Base-by-base conservation (phyloP, 1,140 invertebrate genomes). In the Amyelois transitella region DNA sequence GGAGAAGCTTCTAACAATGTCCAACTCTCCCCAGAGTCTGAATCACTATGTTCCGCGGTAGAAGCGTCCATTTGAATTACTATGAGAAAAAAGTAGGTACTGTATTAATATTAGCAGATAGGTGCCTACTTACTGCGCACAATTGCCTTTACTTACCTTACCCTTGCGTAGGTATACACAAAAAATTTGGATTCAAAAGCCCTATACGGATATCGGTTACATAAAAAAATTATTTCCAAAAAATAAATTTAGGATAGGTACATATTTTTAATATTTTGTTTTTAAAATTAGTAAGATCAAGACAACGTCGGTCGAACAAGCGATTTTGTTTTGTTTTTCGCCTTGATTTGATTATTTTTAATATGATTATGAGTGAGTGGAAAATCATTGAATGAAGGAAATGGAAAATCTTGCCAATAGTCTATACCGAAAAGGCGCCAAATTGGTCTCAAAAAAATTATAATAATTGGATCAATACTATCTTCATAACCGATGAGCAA, bases 21-120 rank as follows among this genome's bases (percentile, higher is more conserved):
- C 83, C 83, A 86, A 68, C 83, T 86, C 21, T 86, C 83, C 25
- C 83, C 80, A 21, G 83, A 86, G 60, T 86, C 83, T 14, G 83
- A 86, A 69, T 86, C 83, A 55, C 83, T 86, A 51, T 81, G 80
- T 24, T 86, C 83, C 18, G 71, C 38, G 48, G 58, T 61, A 55
- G 70, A 65, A 48, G 69, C 72, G 58, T 86, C 83, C 81, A 86
- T 86, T 69, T 70, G 69, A 58, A 53, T 38, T 8, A 14, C 12
- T 50, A 17, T 45, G 53, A 45, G 45, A 22, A 47, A 38, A 25
- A 38, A 21, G n/a, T n/a, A n/a, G 19, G 22, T n/a, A 53, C 25
- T 53, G 32, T 5, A 58, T 51, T 38, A 19, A 7, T 10, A 51
- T 25, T 32, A 43, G 7, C 18, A 24, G 17, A n/a, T 43, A 6